Evolutionary conservation across 2,888 invertebrate species (phyloP).

Genomic region (Dione juno): DNA sequence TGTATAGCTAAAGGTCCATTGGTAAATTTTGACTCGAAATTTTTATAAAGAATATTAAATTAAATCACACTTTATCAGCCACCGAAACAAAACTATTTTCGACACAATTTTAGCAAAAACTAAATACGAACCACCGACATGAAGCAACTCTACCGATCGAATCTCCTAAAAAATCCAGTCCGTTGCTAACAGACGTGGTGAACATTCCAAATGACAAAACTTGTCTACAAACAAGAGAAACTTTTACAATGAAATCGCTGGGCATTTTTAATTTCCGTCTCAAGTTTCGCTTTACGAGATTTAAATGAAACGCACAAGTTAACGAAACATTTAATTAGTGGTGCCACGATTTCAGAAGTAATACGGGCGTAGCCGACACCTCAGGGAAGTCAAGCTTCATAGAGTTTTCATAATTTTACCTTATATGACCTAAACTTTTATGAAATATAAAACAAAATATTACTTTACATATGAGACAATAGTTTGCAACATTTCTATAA

Average conservation of each 20-base stretch:
- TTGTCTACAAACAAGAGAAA: slow-evolving; percentile 55
- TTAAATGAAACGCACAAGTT: slow-evolving; percentile 71
- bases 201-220: slow-evolving; percentile 53
- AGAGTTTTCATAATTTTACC: slow-evolving; percentile 11
- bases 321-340: slow-evolving; percentile 74
- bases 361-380: slow-evolving; percentile 59
- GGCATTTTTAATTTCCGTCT: slow-evolving; percentile 69
- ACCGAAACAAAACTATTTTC: background rate
- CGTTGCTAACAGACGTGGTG: slow-evolving; percentile 21
- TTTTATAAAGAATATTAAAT: background rate
- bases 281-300: slow-evolving; percentile 64
- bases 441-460: slow-evolving; percentile 1
- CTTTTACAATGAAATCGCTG: slow-evolving; percentile 66
- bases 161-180: slow-evolving; percentile 28
- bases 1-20: background rate
- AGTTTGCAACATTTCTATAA: too few relatives aligned
- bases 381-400: slow-evolving; percentile 43
- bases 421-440: background rate
- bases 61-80: background rate
- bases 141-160: slow-evolving; percentile 8
- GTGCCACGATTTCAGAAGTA: slow-evolving; percentile 63
- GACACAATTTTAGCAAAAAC: background rate
- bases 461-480: background rate
- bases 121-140: background rate
- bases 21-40: background rate